Evolutionary conservation across 2,888 invertebrate genomes (phyloP).

Genomic region (Callosobruchus maculatus): DNA sequence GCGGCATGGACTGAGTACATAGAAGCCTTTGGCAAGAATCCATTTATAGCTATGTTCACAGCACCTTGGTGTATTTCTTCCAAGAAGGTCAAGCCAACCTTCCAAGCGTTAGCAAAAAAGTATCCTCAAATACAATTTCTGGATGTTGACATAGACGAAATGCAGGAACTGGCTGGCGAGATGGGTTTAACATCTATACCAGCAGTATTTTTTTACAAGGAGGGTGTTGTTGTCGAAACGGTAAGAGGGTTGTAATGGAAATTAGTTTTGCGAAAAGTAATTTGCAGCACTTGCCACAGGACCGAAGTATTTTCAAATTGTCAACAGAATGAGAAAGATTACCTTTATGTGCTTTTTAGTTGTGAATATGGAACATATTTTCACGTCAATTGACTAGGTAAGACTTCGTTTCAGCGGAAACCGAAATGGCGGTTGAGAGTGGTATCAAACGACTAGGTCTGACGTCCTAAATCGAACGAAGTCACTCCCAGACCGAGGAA

Average conservation of each 20-base stretch:
- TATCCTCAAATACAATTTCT: neutral
- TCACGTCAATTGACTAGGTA: no score
- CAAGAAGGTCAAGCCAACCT: neutral
- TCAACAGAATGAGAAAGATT: no score
- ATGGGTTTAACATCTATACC: neutral
- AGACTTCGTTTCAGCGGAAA: no score
- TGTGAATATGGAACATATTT: no score
- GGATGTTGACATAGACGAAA: neutral
- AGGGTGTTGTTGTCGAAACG: neutral
- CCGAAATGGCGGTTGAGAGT: no score
- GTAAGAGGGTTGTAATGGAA: neutral
- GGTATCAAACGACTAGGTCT: no score
- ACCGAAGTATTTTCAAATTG: no score
- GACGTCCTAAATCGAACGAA: no score
- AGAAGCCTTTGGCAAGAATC: neutral
- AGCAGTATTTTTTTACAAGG: neutral
- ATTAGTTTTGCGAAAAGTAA: no score
- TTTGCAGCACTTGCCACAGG: no score
- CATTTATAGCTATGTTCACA: neutral
- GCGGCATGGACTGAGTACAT: neutral
- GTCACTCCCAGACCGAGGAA: no score
- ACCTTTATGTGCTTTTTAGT: no score
- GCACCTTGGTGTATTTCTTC: neutral
- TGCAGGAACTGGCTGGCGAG: neutral
- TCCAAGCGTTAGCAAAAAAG: neutral